Conservation (phyloP, 2,113 vertebrate species). For the Caloenas nicobarica region DNA sequence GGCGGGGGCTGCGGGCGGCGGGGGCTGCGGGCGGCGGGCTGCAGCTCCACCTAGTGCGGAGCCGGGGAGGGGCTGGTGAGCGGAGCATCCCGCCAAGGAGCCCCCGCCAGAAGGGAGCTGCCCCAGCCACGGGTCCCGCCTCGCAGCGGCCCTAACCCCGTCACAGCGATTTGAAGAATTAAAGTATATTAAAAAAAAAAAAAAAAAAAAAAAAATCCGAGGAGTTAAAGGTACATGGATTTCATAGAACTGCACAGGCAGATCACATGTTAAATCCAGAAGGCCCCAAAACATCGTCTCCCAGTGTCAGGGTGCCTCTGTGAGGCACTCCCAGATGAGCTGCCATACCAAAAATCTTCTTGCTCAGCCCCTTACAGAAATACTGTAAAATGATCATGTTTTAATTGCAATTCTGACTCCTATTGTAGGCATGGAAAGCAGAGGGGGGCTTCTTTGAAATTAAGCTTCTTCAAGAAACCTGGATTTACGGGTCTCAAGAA, state of each 20-base stretch:
- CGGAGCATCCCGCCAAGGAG: neutral
- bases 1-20: neutral
- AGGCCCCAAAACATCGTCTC: rapidly evolving
- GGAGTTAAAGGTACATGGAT: rapidly evolving
- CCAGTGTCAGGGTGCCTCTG: no score
- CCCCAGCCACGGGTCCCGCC: neutral
- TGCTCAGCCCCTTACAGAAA: neutral
- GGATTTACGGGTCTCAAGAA: neutral
- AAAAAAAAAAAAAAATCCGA: neutral
- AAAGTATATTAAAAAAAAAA: no score
- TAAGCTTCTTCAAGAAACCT: neutral
- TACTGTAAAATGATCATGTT: rapidly evolving
- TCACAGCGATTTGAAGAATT: rapidly evolving
- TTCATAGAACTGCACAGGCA: rapidly evolving
- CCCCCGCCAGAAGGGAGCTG: neutral
- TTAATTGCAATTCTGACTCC: neutral
- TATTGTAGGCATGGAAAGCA: neutral
- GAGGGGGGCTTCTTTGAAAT: neutral
- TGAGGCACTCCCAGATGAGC: neutral
- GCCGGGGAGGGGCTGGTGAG: neutral
- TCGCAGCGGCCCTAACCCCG: no score
- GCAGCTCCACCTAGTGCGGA: conserved; percentile 79
- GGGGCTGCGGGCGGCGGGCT: neutral
- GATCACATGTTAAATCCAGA: rapidly evolving
- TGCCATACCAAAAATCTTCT: neutral